Evolutionary conservation across 2,888 invertebrate genomes (phyloP).

Genomic region (Omphaloscelis lunosa): DNA sequence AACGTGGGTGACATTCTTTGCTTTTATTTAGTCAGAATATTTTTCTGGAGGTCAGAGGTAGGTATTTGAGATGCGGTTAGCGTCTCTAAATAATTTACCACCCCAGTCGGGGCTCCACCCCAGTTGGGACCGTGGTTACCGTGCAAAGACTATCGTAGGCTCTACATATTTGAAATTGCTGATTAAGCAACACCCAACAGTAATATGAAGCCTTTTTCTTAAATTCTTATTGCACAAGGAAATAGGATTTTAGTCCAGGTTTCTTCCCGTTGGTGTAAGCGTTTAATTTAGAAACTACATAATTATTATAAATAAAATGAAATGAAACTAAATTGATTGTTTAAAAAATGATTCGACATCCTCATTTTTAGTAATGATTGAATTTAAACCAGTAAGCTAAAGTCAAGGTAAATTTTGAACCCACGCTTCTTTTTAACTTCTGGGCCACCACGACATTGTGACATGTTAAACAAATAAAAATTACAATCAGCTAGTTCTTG

Average conservation of each 20-base stretch:
- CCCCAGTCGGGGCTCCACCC: conserved; percentile 24
- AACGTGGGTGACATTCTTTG: conserved; percentile 84
- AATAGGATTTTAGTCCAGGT: too few relatives aligned
- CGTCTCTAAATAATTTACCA: conserved; percentile 57
- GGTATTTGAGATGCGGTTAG: conserved; percentile 68
- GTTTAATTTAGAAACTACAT: too few relatives aligned
- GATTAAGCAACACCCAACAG: background rate
- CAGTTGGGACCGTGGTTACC: conserved; percentile 22
- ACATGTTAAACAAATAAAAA: too few relatives aligned
- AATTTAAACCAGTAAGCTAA: too few relatives aligned
- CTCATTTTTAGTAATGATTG: too few relatives aligned
- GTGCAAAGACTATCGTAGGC: conserved; percentile 5
- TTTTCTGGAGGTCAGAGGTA: conserved; percentile 65
- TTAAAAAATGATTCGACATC: too few relatives aligned
- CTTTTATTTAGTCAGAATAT: conserved; percentile 75
- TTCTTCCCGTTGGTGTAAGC: background rate
- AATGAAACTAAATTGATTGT: too few relatives aligned
- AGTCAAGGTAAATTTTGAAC: too few relatives aligned
- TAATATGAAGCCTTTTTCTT: background rate
- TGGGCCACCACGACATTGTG: too few relatives aligned
- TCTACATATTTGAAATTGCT: conserved; percentile 5
- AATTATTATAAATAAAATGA: too few relatives aligned
- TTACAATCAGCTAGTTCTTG: too few relatives aligned
- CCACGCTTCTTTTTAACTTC: too few relatives aligned
- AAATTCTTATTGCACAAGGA: background rate